A percentile compares a stretch with the other conserved stretches of the same genome.
phyloP scores from a whole-genome alignment of 2,113 vertebrate species.

The Smithornis capensis region DNA sequence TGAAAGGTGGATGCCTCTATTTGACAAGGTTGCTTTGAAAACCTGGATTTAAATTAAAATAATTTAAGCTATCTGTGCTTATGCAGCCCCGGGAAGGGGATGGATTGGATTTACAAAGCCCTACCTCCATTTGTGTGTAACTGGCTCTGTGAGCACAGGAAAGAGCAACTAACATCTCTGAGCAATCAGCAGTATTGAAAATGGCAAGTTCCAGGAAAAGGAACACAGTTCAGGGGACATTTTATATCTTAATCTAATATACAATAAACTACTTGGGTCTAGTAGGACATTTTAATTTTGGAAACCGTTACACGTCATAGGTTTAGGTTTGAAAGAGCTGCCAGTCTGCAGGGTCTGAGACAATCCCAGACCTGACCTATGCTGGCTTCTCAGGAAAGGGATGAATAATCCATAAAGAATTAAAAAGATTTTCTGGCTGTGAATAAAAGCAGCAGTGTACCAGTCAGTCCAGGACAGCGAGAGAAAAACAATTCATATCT shows the following conservation, averaged over 20 bases:
- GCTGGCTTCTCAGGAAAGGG: slow-evolving; percentile 55
- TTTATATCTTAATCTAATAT: not conserved
- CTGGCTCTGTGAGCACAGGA: not conserved
- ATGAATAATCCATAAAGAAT: slow-evolving; percentile 68
- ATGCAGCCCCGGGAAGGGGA: not conserved
- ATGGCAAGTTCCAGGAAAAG: not conserved
- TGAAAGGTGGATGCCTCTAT: not conserved
- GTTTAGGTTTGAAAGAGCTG: not conserved
- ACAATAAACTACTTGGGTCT: not conserved
- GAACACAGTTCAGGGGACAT: not conserved
- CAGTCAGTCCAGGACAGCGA: not conserved
- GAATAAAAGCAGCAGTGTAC: slow-evolving; percentile 42
- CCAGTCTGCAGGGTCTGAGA: not conserved
- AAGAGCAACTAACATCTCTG: not conserved
- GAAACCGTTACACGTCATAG: not conserved
- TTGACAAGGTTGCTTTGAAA: slow-evolving; percentile 25
- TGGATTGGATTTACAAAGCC: not conserved
- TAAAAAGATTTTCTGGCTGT: slow-evolving; percentile 55
- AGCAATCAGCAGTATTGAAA: not conserved
- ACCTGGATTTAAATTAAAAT: not conserved
- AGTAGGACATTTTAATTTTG: not conserved
- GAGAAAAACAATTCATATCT: slow-evolving; percentile 15
- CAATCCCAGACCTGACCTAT: slow-evolving; percentile 44
- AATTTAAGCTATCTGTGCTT: not conserved
- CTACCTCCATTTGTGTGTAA: not conserved